phyloP scores from a whole-genome alignment of 2,113 vertebrate species.

The Romanogobio albipinnatus region DNA sequence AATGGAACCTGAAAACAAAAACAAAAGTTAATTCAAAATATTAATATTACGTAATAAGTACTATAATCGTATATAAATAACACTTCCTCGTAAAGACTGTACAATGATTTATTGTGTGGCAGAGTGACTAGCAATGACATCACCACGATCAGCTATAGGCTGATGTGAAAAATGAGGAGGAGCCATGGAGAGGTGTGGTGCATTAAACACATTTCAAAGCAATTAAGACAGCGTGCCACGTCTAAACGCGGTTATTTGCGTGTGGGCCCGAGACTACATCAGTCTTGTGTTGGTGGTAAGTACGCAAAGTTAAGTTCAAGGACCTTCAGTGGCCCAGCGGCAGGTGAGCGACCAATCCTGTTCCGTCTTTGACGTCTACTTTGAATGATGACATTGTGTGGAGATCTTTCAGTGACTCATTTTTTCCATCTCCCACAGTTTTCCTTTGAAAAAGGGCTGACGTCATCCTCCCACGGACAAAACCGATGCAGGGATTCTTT shows the following conservation, averaged over 20 bases:
- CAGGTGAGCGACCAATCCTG: slow-evolving; percentile 31
- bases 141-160: neutral
- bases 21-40: neutral
- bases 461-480: slow-evolving; percentile 53
- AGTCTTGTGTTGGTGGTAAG: slow-evolving; percentile 7
- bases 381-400: slow-evolving; percentile 40
- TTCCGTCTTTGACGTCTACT: neutral
- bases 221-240: neutral
- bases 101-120: neutral
- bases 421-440: slow-evolving; percentile 47
- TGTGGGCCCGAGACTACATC: neutral
- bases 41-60: no score
- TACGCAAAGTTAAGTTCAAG: neutral
- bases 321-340: neutral
- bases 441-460: slow-evolving; percentile 39
- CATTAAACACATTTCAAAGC: neutral
- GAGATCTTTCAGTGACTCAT: slow-evolving; percentile 48
- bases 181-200: neutral
- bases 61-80: neutral
- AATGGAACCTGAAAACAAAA: neutral
- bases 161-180: neutral
- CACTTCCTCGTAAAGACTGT: neutral
- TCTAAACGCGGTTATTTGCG: neutral
- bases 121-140: neutral
- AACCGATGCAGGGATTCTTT: slow-evolving; percentile 32